Evolutionary conservation across 2,113 vertebrate genomes (phyloP), one percentile per base, ranked within the genome.

Genomic region (Corapipo altera): DNA sequence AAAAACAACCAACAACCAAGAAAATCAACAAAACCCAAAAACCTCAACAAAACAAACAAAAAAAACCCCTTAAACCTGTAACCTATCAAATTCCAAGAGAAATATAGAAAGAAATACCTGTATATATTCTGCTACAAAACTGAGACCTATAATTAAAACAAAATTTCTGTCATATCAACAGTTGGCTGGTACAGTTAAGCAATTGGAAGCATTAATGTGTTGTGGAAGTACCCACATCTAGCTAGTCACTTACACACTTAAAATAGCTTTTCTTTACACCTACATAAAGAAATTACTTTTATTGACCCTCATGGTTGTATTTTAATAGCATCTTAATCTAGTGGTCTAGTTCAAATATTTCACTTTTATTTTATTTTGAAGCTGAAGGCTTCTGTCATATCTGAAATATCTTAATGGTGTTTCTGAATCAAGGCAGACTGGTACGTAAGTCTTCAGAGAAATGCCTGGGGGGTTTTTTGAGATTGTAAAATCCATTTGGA

Each of bases 321-420:
- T 95, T 91, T 87, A 93, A 81, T 71, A 91, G 80, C 59, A 35
- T 89, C 44, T 97, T 94, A 62, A 84, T 74, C 74, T 81, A 89
- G 93, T 79, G 43, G 64, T 85, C 88, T 64, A 85, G 8, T 95
- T 93, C 76, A 81, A 90, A 19, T 88, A 82, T 95, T 92, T 93
- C 33, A 78, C 17, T 49, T 96, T 85, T 55, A 20, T 33, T 95
- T 43, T 83, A 33, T 89, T 77, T 86, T 67, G 49, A 94, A 95
- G 44, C 44, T 69, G 66, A 61, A 82, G 27, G 66, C 79, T 96
- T 93, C 85, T 83, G 91, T 67, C 26, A 57, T 24, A 78, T 48
- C 73, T 93, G 37, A 93, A 88, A 43, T 90, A 91, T 26, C 35
- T 70, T 75, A 71, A 20, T 72, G 39, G 33, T 87, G 58, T 85